A percentile compares a stretch with the other conserved stretches of the same genome.
Conservation (phyloP, 2,113 vertebrate species). For the Ictidomys tridecemlineatus region DNA sequence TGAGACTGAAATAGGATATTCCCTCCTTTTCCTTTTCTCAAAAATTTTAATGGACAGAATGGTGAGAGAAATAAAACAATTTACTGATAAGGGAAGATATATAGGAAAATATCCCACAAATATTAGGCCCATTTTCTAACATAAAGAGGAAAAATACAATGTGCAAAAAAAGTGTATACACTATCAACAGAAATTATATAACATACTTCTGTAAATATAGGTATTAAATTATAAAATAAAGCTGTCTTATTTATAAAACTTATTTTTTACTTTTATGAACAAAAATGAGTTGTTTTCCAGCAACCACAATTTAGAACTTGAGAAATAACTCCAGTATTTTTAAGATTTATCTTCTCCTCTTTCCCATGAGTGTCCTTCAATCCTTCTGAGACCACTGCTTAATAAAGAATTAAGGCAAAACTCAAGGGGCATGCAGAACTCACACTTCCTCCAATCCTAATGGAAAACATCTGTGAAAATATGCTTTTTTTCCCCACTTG, state of each 20-base stretch:
- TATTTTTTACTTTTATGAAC: conserved; percentile 66
- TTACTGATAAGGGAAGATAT: not conserved
- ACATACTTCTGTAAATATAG: not conserved
- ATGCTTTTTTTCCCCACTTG: not conserved
- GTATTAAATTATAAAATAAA: not conserved
- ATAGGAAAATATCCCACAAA: not conserved
- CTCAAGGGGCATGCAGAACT: conserved; percentile 88
- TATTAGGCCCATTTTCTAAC: not conserved
- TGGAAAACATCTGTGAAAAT: conserved; percentile 63
- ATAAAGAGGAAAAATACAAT: not conserved
- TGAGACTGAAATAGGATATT: not conserved
- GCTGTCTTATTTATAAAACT: not conserved
- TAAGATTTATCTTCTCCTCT: conserved; percentile 86
- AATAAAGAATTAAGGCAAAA: conserved; percentile 85
- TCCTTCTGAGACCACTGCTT: conserved; percentile 86
- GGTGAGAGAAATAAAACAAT: not conserved
- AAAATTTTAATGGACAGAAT: not conserved
- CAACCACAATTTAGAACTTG: conserved; percentile 88
- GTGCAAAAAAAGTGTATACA: not conserved
- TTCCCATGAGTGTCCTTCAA: conserved; percentile 84
- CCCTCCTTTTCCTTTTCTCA: not conserved
- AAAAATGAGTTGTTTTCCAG: conserved; percentile 85
- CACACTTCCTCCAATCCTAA: conserved; percentile 47
- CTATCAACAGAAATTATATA: not conserved
- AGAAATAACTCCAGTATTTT: conserved; percentile 90